Evolutionary conservation across 1,140 invertebrate genomes (phyloP), one percentile per base, ranked within the genome.

Genomic region (Saccostrea glomerata): DNA sequence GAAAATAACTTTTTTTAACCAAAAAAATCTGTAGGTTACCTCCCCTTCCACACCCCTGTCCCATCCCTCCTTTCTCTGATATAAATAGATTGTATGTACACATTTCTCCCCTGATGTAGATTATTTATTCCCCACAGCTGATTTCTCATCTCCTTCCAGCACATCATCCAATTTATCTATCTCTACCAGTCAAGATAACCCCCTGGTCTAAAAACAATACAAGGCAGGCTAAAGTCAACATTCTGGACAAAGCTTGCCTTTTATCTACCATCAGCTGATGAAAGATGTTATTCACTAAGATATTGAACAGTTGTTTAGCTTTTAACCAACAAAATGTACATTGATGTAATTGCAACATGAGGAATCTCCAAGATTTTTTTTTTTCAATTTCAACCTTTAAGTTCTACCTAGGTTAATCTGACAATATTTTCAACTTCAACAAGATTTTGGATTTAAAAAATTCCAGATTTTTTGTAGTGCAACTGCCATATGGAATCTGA

Each of bases 151-250:
- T 77, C 70, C 70, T 11, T 15, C 70, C 11, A 15, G 13, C 70
- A 77, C 70, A 77, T 77, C 70, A 77, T 30, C 70, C 25, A 23
- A 77, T 77, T 77, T 77, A 77, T 77, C 36, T 77, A 77, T 77
- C 70, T 77, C 70, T 12, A 25, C 70, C 25, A 77, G 23, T 77
- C 70, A 30, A 77, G 70, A 77, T 77, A 77, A 77, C 70, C 70
- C 70, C 25, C 70, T 30, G 70, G 70, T 77, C 70, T 77, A 77
- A 77, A 77, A 77, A 77, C 70, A 77, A 77, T 77, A 77, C 70
- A 25, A 30, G 70, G 70, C 25, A 36, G 70, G 70, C 70, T 77
- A 36, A 77, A 77, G 25, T 77, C 70, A 77, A 77, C 70, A 77
- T 36, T 77, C 70, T 77, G 70, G 70, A 77, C 70, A 77, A 77